These are phyloP conservation scores for Chondrosia reniformis DNA, from an alignment of 37 sponge, comb jelly and placozoan species.

Conservation along the genomic window DNA sequence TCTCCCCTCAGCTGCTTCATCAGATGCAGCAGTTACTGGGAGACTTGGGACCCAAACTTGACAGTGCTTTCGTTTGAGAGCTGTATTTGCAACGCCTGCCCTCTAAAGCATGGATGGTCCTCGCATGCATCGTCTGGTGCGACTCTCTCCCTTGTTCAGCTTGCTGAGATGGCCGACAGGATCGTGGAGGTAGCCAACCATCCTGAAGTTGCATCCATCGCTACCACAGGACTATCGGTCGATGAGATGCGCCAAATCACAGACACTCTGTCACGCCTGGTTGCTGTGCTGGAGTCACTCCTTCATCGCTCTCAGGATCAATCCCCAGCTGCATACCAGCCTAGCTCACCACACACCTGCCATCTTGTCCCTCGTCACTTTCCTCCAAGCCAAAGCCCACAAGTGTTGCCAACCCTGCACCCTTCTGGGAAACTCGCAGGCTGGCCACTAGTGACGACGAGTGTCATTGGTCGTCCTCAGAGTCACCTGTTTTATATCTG, in stretches of 20 bases:
- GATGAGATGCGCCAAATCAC: neutral
- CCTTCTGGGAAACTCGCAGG: neutral
- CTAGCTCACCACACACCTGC: neutral
- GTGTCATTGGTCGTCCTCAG: neutral
- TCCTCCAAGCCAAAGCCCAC: neutral
- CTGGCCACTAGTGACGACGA: conserved; percentile 7
- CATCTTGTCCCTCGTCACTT: neutral
- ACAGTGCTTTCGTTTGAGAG: neutral
- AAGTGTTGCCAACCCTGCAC: neutral
- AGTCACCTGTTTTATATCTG: neutral
- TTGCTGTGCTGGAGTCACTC: neutral
- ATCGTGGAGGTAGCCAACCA: neutral
- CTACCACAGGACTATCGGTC: neutral
- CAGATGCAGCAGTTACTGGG: conserved; percentile 9
- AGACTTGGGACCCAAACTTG: neutral
- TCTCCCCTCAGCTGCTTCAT: neutral
- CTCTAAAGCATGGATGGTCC: neutral
- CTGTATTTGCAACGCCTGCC: conserved; percentile 1
- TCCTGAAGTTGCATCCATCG: neutral
- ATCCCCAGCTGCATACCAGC: neutral
- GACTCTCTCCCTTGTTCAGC: neutral
- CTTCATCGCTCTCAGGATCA: neutral
- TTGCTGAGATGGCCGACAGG: neutral
- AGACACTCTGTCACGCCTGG: neutral
- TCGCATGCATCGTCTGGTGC: neutral